These are phyloP conservation scores for Drosophila nigricruria DNA, from an alignment of 2,888 invertebrate genomes.

Conservation along the genomic window DNA sequence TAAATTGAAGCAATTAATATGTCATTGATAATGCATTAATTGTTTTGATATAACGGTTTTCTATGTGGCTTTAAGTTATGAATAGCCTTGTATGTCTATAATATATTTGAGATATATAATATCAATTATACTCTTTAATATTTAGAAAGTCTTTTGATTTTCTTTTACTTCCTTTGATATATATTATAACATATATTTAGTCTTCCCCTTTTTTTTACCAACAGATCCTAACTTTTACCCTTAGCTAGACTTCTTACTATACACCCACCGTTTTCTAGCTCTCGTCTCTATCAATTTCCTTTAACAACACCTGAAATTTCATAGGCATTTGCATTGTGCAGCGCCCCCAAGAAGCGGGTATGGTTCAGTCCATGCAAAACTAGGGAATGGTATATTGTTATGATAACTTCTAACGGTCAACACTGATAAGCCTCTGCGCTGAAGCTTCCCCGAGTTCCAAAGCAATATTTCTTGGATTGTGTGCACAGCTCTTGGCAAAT, in stretches of 20 bases:
- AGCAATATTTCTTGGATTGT: constrained; percentile 49
- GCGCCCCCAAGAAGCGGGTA: constrained; percentile 10
- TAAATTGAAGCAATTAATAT: constrained; percentile 8
- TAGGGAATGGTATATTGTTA: constrained; percentile 13
- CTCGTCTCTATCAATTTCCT: constrained; percentile 10
- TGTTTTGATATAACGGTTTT: background rate
- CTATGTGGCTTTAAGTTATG: no score
- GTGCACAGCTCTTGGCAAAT: constrained; percentile 58
- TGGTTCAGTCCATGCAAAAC: constrained; percentile 12
- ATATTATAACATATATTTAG: no score
- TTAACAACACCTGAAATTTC: constrained; percentile 50
- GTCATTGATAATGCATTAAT: constrained; percentile 7
- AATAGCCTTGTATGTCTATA: no score
- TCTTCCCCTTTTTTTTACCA: no score
- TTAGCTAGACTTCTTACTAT: background rate
- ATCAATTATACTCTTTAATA: background rate
- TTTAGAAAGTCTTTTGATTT: background rate
- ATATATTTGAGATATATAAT: background rate
- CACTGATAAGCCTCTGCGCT: constrained; percentile 49
- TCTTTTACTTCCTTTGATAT: no score
- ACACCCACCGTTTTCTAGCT: constrained; percentile 9
- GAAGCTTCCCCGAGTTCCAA: constrained; percentile 40
- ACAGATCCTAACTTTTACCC: background rate
- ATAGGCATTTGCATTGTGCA: background rate
- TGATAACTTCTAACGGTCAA: constrained; percentile 52